Evolutionary conservation across 2,113 vertebrate species (phyloP).

Genomic region (Sylvicapra grimmia): DNA sequence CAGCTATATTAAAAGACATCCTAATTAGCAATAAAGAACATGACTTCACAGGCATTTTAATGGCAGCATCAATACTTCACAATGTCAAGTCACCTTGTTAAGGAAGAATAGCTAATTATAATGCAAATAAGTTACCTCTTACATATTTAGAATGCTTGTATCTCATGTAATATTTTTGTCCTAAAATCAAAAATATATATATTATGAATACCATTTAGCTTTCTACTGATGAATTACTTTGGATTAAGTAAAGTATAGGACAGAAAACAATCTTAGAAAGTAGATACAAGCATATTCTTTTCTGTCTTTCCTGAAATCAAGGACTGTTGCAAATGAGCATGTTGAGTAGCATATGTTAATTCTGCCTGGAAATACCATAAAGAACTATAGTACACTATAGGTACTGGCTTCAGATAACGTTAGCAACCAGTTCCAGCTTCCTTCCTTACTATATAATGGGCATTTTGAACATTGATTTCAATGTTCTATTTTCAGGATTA

Average conservation of each 20-base stretch:
- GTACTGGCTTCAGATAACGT: neutral
- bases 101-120: neutral
- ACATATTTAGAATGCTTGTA: neutral
- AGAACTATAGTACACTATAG: neutral
- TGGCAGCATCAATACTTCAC: constrained; percentile 18
- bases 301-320: neutral
- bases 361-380: neutral
- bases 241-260: neutral
- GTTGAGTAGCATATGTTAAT: neutral
- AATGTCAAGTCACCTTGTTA: constrained; percentile 21
- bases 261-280: neutral
- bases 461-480: neutral
- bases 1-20: neutral
- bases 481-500: neutral
- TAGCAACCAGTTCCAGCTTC: too few species aligned
- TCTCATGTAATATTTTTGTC: neutral
- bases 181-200: neutral
- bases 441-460: neutral
- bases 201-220: neutral
- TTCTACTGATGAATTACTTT: neutral
- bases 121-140: neutral
- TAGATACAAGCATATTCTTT: neutral
- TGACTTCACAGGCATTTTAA: neutral
- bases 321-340: neutral
- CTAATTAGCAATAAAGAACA: constrained; percentile 39